Evolutionary conservation across 2,797 vertebrate genomes (phyloP).

Genomic region (Anas acuta): DNA sequence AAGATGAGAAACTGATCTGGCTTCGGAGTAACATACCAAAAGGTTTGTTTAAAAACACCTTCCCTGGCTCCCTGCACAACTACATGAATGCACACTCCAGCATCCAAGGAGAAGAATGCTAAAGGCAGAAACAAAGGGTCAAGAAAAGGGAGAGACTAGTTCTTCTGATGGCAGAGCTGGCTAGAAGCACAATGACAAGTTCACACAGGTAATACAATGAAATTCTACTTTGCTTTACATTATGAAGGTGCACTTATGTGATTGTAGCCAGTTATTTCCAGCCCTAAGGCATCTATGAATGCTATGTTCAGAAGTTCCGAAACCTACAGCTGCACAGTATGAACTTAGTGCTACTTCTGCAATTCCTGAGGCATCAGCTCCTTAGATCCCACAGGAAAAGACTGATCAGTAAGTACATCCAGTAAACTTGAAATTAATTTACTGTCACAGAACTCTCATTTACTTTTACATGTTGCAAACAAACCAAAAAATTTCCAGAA

Average conservation of each 20-base stretch:
- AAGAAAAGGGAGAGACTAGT: neutral
- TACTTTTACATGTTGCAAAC: neutral
- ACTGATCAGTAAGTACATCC: neutral
- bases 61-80: neutral
- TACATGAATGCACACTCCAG: neutral
- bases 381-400: neutral
- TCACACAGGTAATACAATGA: neutral
- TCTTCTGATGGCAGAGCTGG: neutral
- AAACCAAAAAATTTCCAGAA: neutral
- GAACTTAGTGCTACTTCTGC: neutral
- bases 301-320: neutral
- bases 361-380: neutral
- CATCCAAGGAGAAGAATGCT: neutral
- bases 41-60: neutral
- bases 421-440: neutral
- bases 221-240: neutral
- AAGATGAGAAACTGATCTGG: neutral
- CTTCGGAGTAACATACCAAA: neutral
- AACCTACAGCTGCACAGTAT: neutral
- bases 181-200: neutral
- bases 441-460: neutral
- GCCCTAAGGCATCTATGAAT: neutral
- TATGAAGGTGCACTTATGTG: neutral
- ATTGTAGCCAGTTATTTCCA: neutral
- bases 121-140: neutral